phyloP scores from a whole-genome alignment of 2,797 vertebrate species.

The Danio choprae region DNA sequence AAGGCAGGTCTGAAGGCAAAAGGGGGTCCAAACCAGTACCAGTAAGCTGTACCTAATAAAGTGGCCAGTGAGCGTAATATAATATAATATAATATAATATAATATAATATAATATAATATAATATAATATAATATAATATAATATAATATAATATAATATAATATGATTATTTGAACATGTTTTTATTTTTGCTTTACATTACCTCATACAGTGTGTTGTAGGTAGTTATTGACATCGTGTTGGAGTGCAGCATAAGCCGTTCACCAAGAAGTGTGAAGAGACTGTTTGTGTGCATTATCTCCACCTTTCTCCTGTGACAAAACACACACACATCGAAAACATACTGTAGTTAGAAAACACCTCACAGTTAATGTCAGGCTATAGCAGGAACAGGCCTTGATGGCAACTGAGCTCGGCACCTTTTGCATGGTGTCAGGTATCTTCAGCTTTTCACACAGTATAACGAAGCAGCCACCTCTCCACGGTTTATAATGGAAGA shows the following conservation, averaged over 20 bases:
- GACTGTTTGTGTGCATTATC: constrained; percentile 98
- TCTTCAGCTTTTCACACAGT: constrained; percentile 25
- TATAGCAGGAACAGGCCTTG: constrained; percentile 62
- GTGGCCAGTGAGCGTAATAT: too few species aligned
- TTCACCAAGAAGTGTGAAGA: constrained; percentile 95
- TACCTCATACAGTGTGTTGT: constrained; percentile 98
- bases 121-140: too few species aligned
- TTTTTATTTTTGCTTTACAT: neutral
- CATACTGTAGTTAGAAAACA: neutral
- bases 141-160: too few species aligned
- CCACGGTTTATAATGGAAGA: constrained; percentile 51
- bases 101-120: too few species aligned
- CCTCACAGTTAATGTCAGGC: constrained; percentile 39
- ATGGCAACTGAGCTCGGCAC: constrained; percentile 47
- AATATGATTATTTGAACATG: too few species aligned
- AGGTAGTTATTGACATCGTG: constrained; percentile 91
- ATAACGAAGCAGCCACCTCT: constrained; percentile 71
- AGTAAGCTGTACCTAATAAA: too few species aligned
- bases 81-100: too few species aligned
- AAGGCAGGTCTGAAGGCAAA: too few species aligned
- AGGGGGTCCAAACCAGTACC: too few species aligned
- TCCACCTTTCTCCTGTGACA: constrained; percentile 91
- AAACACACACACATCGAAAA: constrained; percentile 52
- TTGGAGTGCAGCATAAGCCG: constrained; percentile 92
- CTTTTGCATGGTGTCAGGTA: constrained; percentile 32